Percentiles rank a stretch among this genome's conserved stretches.
Evolutionary conservation across 2,113 vertebrate species (phyloP).

Genomic region (Proteles cristata): DNA sequence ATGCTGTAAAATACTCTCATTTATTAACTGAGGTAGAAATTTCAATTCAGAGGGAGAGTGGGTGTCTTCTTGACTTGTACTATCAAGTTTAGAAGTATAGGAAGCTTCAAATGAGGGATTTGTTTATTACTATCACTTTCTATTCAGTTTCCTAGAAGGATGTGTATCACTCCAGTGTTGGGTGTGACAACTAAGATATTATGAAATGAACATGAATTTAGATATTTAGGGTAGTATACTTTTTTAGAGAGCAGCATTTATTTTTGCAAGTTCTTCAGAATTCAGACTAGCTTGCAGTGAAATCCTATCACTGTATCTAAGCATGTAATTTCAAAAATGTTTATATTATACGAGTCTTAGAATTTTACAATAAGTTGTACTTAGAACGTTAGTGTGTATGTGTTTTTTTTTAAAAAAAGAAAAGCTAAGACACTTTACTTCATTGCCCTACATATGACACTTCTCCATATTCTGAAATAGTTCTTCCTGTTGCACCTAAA

Average conservation of each 20-base stretch:
- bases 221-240: background rate
- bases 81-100: background rate
- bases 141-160: conserved; percentile 36
- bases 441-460: background rate
- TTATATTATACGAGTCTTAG: background rate
- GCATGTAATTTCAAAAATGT: background rate
- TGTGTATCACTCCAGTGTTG: background rate
- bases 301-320: background rate
- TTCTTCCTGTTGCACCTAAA: background rate
- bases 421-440: background rate
- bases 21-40: conserved; percentile 24
- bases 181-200: conserved; percentile 39
- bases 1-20: conserved; percentile 23
- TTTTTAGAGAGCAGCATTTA: conserved; percentile 43
- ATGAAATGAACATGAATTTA: conserved; percentile 33
- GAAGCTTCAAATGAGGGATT: background rate
- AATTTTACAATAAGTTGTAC: background rate
- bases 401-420: background rate
- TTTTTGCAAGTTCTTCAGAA: conserved; percentile 52
- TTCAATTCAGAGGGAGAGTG: background rate
- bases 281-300: background rate
- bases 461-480: background rate
- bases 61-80: background rate
- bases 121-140: background rate
- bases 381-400: background rate